Base-by-base conservation (phyloP, 2,113 vertebrate genomes). In the Ochotona curzoniae region DNA sequence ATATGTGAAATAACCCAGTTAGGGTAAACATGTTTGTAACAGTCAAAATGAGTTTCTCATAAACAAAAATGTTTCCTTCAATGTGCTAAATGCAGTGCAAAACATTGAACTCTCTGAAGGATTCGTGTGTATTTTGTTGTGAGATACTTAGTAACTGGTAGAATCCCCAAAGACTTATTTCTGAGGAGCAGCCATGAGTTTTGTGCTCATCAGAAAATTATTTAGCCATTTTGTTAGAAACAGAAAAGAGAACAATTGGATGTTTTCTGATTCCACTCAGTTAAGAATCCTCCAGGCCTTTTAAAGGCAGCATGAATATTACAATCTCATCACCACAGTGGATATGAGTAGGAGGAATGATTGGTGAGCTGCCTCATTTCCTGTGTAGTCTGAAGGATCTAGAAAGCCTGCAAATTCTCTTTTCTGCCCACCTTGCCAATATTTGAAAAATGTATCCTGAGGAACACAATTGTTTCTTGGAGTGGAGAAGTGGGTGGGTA, bases 31-130 rank as follows among this genome's bases (percentile, higher is more conserved):
- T 81, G 61, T 94, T 94, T 67, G 23, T 87, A 85, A 57, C 1
- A 74, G 35, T 79, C 57, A n/a, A 54, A 25, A 2, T 44, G 79
- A 88, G 79, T 92, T 89, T 71, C 47, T 47, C 67, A 47, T n/a
- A 94, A 88, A 92, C 51, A 88, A 87, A 91, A 87, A 28, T 75
- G 7, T 85, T 89, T 95, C 49, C 61, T 85, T 78, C 54, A 75
- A 7, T 71, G 18, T 94, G 78, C 21, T 80, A 82, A 83, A 28
- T n/a, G 10, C 23, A 32, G 28, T 70, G 64, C 8, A 87, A 60
- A 86, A 94, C 83, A 71, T 35, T 32, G 63, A 90, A 26, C 18
- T 89, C 14, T 83, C 85, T 67, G n/a, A 85, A 92, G 60, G 54
- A 61, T 66, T 60, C 49, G 32, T 17, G 15, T 30, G 51, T n/a